Base-by-base conservation (phyloP, 2,797 vertebrate species). In the Fistularia commersonii region DNA sequence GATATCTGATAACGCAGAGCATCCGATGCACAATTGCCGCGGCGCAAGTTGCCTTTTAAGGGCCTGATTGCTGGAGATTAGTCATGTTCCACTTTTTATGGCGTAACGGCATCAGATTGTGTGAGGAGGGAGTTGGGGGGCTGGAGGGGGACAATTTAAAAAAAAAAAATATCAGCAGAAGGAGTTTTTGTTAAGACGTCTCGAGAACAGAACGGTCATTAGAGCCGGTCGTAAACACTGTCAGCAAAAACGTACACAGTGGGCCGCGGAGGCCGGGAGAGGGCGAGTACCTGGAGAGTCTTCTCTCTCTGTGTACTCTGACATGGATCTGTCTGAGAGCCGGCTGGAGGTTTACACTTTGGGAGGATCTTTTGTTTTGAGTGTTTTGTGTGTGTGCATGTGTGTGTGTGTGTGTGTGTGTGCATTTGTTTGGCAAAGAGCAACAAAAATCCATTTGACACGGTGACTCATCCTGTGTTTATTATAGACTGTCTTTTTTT, bases 31-130 rank as follows among this genome's bases (percentile, higher is more conserved):
- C 8, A 6, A 48, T 35, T 65, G 62, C 43, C 31, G 48, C 37
- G 1, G 41, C 36, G 23, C 61, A 32, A 67, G 48, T 66, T 49
- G 34, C 83, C 85, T 83, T 87, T 82, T 84, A 87, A 84, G 83
- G 85, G 13, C 62, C 58, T 76, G 54, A 66, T 76, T 64, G 41
- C 52, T 43, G 45, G 72, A 59, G 77, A 80, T 63, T 59, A 54
- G 58, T 51, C 44, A 61, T 58, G 76, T 78, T 62, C 41, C 54
- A 65, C 6, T 2, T 67, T 67, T 69, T 1, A 6, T 74, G 69
- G 70, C 9, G 11, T 51, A 66, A 55, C 39, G 51, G 51, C 11
- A 6, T 58, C 48, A 48, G 41, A 54, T 64, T 74, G 70, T 51
- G 57, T 23, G 3, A 43, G 50, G 45, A 52, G 41, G 68, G 58